A percentile compares a stretch with the other conserved stretches of the same genome.
Evolutionary conservation across 2,797 vertebrate species (phyloP).

Genomic region (Malacoraja senta): DNA sequence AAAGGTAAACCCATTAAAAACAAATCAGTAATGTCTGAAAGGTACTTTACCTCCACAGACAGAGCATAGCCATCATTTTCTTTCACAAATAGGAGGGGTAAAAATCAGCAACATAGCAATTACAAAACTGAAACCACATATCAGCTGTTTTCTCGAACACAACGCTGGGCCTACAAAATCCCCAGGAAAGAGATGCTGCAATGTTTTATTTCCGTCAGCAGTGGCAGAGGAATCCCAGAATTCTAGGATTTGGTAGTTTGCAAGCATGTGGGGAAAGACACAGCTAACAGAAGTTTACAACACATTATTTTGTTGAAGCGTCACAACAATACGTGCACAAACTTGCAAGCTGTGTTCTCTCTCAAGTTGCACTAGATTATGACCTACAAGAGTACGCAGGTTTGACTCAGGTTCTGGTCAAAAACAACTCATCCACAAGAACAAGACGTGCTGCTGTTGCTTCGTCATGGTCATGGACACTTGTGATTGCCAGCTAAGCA

Average conservation of each 20-base stretch:
- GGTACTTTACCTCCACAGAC: not conserved
- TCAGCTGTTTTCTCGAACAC: not conserved
- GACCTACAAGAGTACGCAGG: not conserved
- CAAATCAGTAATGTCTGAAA: not conserved
- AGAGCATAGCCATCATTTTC: not conserved
- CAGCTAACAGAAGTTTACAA: not conserved
- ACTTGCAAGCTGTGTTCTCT: not conserved
- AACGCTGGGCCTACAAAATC: not conserved
- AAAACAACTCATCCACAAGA: not conserved
- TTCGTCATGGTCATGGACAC: conserved; percentile 28
- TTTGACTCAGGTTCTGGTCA: not conserved
- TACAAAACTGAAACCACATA: not conserved
- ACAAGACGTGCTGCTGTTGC: conserved; percentile 14
- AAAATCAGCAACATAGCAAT: not conserved
- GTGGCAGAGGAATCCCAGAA: conserved; percentile 7
- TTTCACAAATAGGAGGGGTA: not conserved
- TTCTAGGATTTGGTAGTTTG: not conserved
- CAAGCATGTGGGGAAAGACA: not conserved
- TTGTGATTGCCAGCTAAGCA: not conserved
- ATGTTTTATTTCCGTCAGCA: conserved; percentile 23
- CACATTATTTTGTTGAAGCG: not conserved
- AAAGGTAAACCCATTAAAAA: not conserved
- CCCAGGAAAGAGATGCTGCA: not conserved
- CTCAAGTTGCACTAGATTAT: not conserved
- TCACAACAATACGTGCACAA: not conserved